phyloP scores from a whole-genome alignment of 2,888 invertebrate species.

The Tetranychus piercei region DNA sequence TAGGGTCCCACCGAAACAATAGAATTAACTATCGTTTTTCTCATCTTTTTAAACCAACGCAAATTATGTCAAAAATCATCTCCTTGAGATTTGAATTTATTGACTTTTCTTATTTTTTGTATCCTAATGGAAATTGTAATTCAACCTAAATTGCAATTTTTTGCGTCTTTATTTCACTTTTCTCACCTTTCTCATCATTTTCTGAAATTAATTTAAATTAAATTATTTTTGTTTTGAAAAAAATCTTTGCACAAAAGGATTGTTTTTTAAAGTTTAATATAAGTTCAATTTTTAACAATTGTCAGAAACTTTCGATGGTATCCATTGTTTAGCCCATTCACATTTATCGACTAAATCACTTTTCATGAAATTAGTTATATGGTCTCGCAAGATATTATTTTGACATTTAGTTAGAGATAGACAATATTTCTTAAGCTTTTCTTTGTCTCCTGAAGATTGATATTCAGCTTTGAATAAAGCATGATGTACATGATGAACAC shows the following conservation, averaged over 20 bases:
- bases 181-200: neutral
- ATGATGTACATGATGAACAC: slow-evolving; percentile 4
- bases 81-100: neutral
- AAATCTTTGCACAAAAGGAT: too few species aligned
- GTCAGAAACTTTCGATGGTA: neutral
- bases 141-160: neutral
- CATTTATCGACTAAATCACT: neutral
- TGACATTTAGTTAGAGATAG: neutral
- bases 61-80: neutral
- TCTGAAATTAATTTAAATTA: neutral
- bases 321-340: neutral
- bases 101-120: neutral
- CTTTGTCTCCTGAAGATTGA: neutral
- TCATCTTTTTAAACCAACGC: neutral
- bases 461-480: neutral
- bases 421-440: neutral
- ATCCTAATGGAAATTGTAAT: neutral
- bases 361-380: neutral
- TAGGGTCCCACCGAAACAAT: neutral
- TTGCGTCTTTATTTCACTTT: too few species aligned
- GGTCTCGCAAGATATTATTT: neutral
- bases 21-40: neutral
- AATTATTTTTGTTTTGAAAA: slow-evolving; percentile 1
- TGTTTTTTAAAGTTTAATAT: too few species aligned
- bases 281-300: too few species aligned